A percentile compares a stretch with the other conserved stretches of the same genome.
Conservation (phyloP, 2,797 vertebrate species). For the Helostoma temminkii region DNA sequence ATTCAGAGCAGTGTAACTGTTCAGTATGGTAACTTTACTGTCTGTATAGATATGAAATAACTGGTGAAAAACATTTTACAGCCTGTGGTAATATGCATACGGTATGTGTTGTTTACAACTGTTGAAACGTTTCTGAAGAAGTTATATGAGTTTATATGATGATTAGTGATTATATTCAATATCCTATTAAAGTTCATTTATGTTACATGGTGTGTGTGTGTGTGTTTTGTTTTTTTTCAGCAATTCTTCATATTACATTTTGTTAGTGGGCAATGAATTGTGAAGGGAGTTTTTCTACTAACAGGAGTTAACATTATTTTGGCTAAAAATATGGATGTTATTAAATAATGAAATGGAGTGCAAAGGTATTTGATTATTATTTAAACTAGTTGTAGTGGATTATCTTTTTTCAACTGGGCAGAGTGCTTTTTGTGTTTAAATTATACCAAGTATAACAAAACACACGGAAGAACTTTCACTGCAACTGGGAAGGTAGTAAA, state of each 20-base stretch:
- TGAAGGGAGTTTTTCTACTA: too few species aligned
- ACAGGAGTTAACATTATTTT: too few species aligned
- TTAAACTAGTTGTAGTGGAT: neutral
- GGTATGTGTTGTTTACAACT: constrained; percentile 32
- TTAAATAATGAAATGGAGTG: too few species aligned
- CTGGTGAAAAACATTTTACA: constrained; percentile 5
- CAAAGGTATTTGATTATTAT: neutral
- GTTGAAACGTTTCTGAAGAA: constrained; percentile 35
- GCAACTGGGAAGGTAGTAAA: too few species aligned
- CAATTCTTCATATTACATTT: neutral
- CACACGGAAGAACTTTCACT: too few species aligned
- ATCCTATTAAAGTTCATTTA: constrained; percentile 59
- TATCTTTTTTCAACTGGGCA: too few species aligned
- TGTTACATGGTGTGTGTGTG: neutral
- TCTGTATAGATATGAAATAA: constrained; percentile 5
- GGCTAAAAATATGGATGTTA: too few species aligned
- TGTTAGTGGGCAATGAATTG: neutral
- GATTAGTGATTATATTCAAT: constrained; percentile 38
- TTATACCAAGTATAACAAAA: too few species aligned
- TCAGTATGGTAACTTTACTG: constrained; percentile 22
- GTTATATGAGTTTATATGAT: constrained; percentile 22
- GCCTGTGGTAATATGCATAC: constrained; percentile 8
- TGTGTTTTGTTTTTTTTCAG: neutral
- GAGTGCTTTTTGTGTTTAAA: too few species aligned
- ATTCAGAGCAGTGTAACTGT: constrained; percentile 15